Conservation (phyloP, 2,797 vertebrate genomes). For the Notoglanidium macrostoma region DNA sequence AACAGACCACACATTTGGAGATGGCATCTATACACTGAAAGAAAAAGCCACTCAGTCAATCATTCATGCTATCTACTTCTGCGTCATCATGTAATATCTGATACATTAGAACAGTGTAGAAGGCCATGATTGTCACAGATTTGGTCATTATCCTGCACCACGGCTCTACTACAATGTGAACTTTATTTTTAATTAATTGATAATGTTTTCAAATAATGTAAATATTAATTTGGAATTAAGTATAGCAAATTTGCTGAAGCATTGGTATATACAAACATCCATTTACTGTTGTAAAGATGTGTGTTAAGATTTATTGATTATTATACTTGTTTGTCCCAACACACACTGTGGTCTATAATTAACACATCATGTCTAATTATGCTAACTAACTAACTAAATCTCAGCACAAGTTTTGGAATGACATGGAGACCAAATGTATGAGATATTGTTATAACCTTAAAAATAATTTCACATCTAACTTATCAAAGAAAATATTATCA, state of each 20-base stretch:
- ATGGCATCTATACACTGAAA: not conserved
- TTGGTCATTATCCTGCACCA: not conserved
- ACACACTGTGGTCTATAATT: not conserved
- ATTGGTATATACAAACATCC: not conserved
- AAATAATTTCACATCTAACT: not conserved
- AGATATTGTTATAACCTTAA: not conserved
- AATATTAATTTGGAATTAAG: not conserved
- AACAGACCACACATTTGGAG: not conserved
- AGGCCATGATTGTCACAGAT: not conserved
- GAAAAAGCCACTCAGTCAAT: not conserved
- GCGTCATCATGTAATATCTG: not conserved
- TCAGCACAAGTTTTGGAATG: not conserved
- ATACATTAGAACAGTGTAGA: not conserved
- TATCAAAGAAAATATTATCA: not conserved
- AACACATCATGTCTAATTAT: not conserved
- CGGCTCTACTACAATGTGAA: not conserved
- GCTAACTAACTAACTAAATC: not conserved
- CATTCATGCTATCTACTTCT: not conserved
- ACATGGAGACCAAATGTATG: not conserved
- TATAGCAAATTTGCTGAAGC: not conserved
- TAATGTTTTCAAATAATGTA: not conserved
- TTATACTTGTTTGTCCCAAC: not conserved
- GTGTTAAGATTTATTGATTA: not conserved
- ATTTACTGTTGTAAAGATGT: not conserved
- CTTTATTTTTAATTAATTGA: not conserved